Evolutionary conservation across 2,797 vertebrate genomes (phyloP).

Genomic region (Ctenopoma multispine): DNA sequence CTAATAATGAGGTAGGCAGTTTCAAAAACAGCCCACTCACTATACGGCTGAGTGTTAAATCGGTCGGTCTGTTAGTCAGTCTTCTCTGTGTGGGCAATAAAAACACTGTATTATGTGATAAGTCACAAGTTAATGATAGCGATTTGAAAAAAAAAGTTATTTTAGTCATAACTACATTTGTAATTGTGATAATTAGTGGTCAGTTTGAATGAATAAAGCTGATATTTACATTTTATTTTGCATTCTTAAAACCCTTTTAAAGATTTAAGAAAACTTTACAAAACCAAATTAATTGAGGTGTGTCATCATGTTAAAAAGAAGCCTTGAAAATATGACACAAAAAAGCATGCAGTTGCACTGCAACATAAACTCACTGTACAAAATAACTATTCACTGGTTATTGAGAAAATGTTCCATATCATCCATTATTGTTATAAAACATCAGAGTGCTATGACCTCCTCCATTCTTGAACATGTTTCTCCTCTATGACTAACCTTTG

Average conservation of each 20-base stretch:
- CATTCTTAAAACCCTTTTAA: neutral
- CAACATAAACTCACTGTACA: neutral
- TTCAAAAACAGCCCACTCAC: conserved; percentile 8
- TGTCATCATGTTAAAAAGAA: conserved; percentile 2
- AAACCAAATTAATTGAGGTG: conserved; percentile 6
- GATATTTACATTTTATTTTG: neutral
- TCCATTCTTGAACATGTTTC: neutral
- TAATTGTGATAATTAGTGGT: neutral
- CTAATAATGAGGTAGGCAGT: neutral
- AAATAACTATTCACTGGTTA: neutral
- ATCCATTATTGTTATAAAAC: neutral
- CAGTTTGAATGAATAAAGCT: neutral
- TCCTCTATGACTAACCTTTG: neutral
- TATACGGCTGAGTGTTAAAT: neutral
- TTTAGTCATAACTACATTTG: neutral
- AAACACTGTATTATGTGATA: conserved; percentile 3
- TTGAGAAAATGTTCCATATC: neutral
- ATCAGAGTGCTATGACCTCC: neutral
- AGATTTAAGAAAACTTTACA: neutral
- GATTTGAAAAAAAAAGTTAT: neutral
- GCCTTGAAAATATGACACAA: conserved; percentile 17
- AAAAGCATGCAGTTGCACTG: neutral
- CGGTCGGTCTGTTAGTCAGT: neutral
- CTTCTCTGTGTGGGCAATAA: conserved; percentile 20
- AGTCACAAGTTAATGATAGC: neutral